Base-by-base conservation (phyloP, 2,797 vertebrate species). In the Enteromius paludinosus region DNA sequence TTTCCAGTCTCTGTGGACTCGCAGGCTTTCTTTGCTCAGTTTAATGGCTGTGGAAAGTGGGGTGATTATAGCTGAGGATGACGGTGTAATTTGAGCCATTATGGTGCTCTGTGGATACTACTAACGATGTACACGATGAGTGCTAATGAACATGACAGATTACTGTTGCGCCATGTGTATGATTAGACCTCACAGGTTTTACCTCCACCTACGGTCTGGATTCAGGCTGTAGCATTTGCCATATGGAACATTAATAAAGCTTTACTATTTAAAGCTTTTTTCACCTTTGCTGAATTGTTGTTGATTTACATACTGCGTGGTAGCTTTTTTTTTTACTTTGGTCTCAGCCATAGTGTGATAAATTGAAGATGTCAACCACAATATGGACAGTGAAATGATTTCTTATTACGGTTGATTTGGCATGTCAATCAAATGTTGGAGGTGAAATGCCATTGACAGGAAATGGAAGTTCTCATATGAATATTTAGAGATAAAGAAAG, bases 401-500 rank as follows among this genome's bases (percentile, higher is more conserved):
- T 45, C 83, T 90, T 84, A 69, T 87, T 90, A 91, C 86, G 89
- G 85, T 89, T 90, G 90, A 89, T 92, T 89, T 90, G 81, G 83
- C 3, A 81, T 90, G 90, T 89, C 91, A 93, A 75, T 93, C 28
- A 73, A 33, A 52, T 72, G 28, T 83, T 79, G 86, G 74, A 76
- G 68, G 41, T 49, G 28, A 49, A 33, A 41, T 69, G 18, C 18
- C 62, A 56, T 80, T 83, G 15, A 66, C 70, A 83, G 84, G 35
- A 80, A 66, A 43, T 30, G 28, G 49, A 54, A 77, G 47, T 45
- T 65, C 74, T 61, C 6, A 87, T 83, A 91, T 92, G 86, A 90
- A 94, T 93, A 93, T 94, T 93, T 90, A 92, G 88, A 54, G 79
- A 69, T 79, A 71, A 84, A 87, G 91, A 86, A 90, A 92, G 87